phyloP scores from a whole-genome alignment of 2,113 vertebrate species.

The Hiodon tergisus region DNA sequence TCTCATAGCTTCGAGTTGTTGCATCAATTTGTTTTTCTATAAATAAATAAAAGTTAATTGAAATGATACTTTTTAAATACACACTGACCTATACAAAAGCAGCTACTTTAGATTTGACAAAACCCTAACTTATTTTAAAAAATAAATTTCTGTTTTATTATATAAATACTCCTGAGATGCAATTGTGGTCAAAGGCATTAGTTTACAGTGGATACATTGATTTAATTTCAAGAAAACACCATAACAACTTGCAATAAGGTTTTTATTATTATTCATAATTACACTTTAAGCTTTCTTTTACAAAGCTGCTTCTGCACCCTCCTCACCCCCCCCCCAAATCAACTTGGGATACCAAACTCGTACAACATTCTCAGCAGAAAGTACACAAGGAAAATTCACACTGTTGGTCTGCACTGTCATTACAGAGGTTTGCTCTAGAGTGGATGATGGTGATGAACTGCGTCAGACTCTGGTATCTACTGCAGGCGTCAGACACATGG shows the following conservation, averaged over 20 bases:
- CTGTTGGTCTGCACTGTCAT: background rate
- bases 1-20: no score
- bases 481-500: background rate
- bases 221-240: conserved; percentile 3
- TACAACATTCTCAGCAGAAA: conserved; percentile 25
- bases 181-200: background rate
- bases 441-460: background rate
- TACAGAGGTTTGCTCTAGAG: background rate
- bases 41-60: no score
- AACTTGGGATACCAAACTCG: conserved; percentile 22
- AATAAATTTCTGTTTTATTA: background rate
- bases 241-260: conserved; percentile 20
- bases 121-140: background rate
- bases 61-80: no score
- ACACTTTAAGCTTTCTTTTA: conserved; percentile 36
- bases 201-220: background rate
- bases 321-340: background rate
- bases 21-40: no score
- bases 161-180: background rate
- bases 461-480: background rate
- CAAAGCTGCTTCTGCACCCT: conserved; percentile 29
- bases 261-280: conserved; percentile 34
- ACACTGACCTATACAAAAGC: no score
- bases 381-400: conserved; percentile 25
- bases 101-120: background rate